Base-by-base conservation (phyloP, 2,113 vertebrate genomes). In the Ctenomys sociabilis region DNA sequence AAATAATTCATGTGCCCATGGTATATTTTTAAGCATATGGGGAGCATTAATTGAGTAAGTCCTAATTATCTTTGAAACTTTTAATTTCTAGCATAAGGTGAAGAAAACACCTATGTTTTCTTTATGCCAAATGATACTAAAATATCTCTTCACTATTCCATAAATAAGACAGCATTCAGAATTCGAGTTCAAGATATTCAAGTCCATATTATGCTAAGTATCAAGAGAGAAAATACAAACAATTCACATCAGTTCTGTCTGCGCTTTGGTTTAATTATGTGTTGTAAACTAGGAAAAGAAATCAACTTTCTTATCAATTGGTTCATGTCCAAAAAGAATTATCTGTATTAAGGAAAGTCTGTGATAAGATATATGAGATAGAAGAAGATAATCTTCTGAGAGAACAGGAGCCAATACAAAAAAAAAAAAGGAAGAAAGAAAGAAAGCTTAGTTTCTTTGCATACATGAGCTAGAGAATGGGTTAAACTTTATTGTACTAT, bases 61-160 rank as follows among this genome's bases (percentile, higher is more conserved):
- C 4, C 57, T 81, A 82, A 35, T 90, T 49, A 90, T 80, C n/a
- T 96, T 95, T 78, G 73, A 87, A 96, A 96, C 12, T 72, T 90
- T 68, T 80, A 77, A 59, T 90, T 35, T 52, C 21, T 77, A 89
- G 17, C 32, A 68, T 57, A 54, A 19, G 64, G 64, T 40, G 70
- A 63, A 57, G 22, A 68, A 61, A 96, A 85, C 30, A 88, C 7
- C 72, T 49, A 68, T 54, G 54, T 54, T 54, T 54, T 54, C 54
- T 54, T 54, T 90, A 68, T 66, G n/a, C 70, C 54, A 75, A 94
- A 94, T 88, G 43, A 45, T 37, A 90, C 1, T 78, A n/a, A 75
- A 89, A 6, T 96, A 91, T 49, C 19, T 91, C 82, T 54, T 43
- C 81, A 24, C 1, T 90, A 19, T 70, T 92, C 45, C 64, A 88